Percentiles rank a stretch among this genome's conserved stretches.
phyloP scores from a whole-genome alignment of 2,113 vertebrate genomes.

The Collichthys lucidus region DNA sequence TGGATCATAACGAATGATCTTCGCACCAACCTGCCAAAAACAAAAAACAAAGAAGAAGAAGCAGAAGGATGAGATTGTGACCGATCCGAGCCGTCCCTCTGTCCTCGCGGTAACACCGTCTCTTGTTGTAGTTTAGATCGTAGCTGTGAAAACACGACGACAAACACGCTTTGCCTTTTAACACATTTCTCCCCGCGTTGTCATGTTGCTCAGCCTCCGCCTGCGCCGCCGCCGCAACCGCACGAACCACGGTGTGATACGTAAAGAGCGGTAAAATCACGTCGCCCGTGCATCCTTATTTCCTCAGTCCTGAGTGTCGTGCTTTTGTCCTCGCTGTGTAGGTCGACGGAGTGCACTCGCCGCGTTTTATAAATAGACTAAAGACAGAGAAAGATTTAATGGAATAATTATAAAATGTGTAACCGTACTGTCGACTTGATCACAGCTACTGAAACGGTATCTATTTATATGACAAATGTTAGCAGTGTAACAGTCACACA shows the following conservation, averaged over 20 bases:
- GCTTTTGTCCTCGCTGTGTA: slow-evolving; percentile 8
- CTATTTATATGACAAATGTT: background rate
- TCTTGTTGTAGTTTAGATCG: slow-evolving; percentile 49
- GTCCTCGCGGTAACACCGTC: background rate
- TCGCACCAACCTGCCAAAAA: slow-evolving; percentile 39
- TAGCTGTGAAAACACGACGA: slow-evolving; percentile 54
- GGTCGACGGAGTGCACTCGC: background rate
- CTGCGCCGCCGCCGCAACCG: slow-evolving; percentile 14
- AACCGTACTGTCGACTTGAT: background rate
- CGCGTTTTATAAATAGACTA: slow-evolving; percentile 5
- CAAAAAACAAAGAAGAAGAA: slow-evolving; percentile 34
- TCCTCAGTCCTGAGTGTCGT: slow-evolving; percentile 14
- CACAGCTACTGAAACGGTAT: background rate
- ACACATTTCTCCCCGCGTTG: slow-evolving; percentile 27
- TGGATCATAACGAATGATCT: background rate
- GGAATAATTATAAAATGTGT: background rate
- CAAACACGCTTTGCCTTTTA: slow-evolving; percentile 77
- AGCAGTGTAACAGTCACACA: background rate
- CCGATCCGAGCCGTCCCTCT: slow-evolving; percentile 16
- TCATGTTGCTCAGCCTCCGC: slow-evolving; percentile 4
- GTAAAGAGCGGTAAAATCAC: slow-evolving; percentile 23
- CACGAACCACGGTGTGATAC: background rate
- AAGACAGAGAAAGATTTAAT: background rate
- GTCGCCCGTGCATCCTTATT: slow-evolving; percentile 5
- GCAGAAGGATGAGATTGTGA: slow-evolving; percentile 30